A percentile compares a stretch with the other conserved stretches of the same genome.
These are phyloP conservation scores for Macropodus opercularis DNA, from an alignment of 2,797 vertebrate genomes.

Conservation along the genomic window DNA sequence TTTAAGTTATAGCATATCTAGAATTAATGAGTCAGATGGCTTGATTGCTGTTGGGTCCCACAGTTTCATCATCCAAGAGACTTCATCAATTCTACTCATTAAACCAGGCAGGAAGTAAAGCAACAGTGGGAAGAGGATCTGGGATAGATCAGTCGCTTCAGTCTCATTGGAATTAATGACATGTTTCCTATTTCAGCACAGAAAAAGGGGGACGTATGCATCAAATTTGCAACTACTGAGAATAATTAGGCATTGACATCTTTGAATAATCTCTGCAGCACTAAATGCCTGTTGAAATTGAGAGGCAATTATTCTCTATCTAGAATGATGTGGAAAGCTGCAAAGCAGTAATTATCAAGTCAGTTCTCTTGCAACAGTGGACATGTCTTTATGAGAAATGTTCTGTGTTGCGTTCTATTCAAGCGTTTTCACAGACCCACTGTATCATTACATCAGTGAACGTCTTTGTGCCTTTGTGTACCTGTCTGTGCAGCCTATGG, in stretches of 20 bases:
- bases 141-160: conserved; percentile 37
- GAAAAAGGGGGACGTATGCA: conserved; percentile 27
- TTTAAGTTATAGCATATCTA: conserved; percentile 6
- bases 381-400: conserved; percentile 45
- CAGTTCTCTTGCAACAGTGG: conserved; percentile 41
- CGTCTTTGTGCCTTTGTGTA: conserved; percentile 4
- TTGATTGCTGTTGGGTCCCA: conserved; percentile 29
- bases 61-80: conserved; percentile 38
- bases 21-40: conserved; percentile 18
- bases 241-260: conserved; percentile 54
- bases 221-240: conserved; percentile 42
- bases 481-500: conserved; percentile 84
- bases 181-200: conserved; percentile 37
- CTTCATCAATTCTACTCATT: conserved; percentile 41
- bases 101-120: conserved; percentile 33
- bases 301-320: conserved; percentile 55
- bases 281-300: conserved; percentile 50
- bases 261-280: conserved; percentile 51
- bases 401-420: conserved; percentile 24
- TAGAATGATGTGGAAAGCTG: conserved; percentile 49
- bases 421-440: not conserved
- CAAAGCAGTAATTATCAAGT: conserved; percentile 62
- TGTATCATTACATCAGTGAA: not conserved
- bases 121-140: conserved; percentile 22
- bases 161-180: conserved; percentile 50